A percentile compares a stretch with the other conserved stretches of the same genome.
Evolutionary conservation across 2,888 invertebrate species (phyloP).

Genomic region (Apotomis turbidana): DNA sequence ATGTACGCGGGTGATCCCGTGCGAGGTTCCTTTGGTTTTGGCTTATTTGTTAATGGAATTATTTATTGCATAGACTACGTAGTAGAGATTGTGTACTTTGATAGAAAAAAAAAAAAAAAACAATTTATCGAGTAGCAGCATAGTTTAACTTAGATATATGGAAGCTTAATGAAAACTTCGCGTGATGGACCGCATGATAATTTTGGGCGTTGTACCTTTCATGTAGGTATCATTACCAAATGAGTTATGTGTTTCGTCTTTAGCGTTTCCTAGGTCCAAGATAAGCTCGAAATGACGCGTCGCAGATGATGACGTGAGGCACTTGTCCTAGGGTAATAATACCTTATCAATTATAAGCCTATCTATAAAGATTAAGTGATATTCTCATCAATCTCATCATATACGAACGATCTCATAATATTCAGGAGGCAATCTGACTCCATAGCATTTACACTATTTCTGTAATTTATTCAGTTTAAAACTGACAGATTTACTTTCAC

Average conservation of each 20-base stretch:
- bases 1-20: constrained; percentile 15
- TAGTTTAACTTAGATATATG: background rate
- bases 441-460: background rate
- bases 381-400: background rate
- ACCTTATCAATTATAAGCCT: background rate
- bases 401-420: background rate
- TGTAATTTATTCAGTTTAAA: background rate
- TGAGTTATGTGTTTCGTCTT: no score
- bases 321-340: background rate
- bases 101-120: constrained; percentile 9
- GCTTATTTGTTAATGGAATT: constrained; percentile 26
- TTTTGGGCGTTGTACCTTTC: background rate
- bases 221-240: no score
- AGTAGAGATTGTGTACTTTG: constrained; percentile 12
- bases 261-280: constrained; percentile 9
- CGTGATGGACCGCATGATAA: background rate
- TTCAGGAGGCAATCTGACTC: background rate
- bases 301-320: background rate
- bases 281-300: constrained; percentile 19
- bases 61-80: constrained; percentile 35
- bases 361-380: no score
- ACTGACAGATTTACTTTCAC: no score
- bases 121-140: background rate
- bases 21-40: constrained; percentile 21
- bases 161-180: constrained; percentile 1